A percentile compares a stretch with the other conserved stretches of the same genome.
These are phyloP conservation scores for Otus sunia DNA, from an alignment of 2,113 vertebrate genomes.

Conservation along the genomic window DNA sequence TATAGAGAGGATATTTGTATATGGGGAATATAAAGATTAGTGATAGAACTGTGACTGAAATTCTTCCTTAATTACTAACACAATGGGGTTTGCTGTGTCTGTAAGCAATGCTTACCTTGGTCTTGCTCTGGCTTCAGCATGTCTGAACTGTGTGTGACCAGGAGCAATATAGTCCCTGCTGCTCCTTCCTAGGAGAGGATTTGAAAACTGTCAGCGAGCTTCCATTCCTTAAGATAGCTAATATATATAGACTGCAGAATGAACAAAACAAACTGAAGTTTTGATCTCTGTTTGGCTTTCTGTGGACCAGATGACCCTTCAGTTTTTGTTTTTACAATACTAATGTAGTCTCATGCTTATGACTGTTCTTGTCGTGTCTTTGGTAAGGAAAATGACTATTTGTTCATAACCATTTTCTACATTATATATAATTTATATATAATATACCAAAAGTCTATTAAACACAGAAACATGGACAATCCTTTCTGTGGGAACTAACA, in stretches of 20 bases:
- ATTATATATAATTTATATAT: background rate
- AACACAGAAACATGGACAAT: background rate
- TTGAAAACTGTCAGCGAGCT: background rate
- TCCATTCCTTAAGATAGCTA: background rate
- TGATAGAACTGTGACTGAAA: background rate
- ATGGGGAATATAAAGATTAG: background rate
- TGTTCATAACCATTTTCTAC: background rate
- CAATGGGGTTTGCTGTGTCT: background rate
- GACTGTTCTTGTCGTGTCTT: background rate
- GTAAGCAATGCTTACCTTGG: background rate
- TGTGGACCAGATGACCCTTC: background rate
- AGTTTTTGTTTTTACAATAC: background rate
- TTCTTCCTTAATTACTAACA: background rate
- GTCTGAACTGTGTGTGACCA: background rate
- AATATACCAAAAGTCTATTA: background rate
- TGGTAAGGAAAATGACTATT: background rate
- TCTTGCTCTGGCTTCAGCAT: background rate
- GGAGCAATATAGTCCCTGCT: fast-evolving
- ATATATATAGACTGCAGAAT: background rate
- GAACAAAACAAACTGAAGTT: background rate
- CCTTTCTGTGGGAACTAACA: no score
- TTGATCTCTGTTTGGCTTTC: background rate
- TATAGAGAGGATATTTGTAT: background rate
- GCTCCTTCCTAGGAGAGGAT: background rate
- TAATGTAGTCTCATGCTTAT: background rate